These are phyloP conservation scores for Apis laboriosa DNA, from an alignment of 1,140 invertebrate genomes.

Conservation along the genomic window DNA sequence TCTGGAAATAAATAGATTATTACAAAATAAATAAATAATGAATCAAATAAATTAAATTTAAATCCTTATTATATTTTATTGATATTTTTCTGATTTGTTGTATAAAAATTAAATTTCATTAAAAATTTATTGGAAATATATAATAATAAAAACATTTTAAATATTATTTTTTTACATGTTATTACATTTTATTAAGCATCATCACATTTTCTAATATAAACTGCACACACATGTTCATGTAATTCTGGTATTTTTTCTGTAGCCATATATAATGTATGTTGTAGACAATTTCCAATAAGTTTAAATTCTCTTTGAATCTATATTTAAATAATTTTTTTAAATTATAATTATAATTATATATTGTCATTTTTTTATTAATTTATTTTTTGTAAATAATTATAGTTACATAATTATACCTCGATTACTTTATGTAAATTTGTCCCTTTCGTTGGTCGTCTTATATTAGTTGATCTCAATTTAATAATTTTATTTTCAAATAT, in stretches of 20 bases:
- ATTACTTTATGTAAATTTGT: conserved; percentile 81
- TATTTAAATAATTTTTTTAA: conserved; percentile 48
- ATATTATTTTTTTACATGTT: not conserved
- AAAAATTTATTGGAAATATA: not conserved
- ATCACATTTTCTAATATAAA: conserved; percentile 77
- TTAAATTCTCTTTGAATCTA: conserved; percentile 78
- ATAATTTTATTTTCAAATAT: conserved; percentile 71
- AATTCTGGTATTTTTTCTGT: conserved; percentile 81
- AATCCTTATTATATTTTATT: no score
- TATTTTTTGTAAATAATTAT: not conserved
- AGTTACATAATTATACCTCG: conserved; percentile 70
- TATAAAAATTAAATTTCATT: not conserved
- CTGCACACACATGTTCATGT: conserved; percentile 83
- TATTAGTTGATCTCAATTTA: conserved; percentile 77
- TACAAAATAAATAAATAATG: no score
- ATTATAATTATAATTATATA: no score
- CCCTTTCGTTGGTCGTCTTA: conserved; percentile 80
- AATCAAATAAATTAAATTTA: no score
- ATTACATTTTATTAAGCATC: not conserved
- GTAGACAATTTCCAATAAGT: conserved; percentile 79
- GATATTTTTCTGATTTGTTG: not conserved
- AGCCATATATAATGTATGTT: conserved; percentile 83
- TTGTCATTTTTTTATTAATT: not conserved
- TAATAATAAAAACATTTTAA: no score
- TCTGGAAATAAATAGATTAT: no score